A percentile compares a stretch with the other conserved stretches of the same genome.
Conservation (phyloP, 2,113 vertebrate species). For the Ivindomyrus marchei region DNA sequence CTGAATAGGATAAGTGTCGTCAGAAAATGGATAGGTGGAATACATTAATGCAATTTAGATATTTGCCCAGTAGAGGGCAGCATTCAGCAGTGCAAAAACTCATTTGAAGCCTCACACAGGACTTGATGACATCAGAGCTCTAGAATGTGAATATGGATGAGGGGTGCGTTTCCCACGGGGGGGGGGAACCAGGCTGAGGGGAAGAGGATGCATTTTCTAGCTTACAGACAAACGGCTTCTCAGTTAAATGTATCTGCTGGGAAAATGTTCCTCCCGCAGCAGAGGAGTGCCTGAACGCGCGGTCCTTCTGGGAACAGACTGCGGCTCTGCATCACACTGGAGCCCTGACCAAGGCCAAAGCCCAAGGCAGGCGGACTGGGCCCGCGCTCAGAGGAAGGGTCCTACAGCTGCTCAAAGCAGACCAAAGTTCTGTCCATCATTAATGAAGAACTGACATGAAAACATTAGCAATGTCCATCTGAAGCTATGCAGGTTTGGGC, state of each 20-base stretch:
- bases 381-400: background rate
- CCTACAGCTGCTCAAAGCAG: background rate
- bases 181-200: background rate
- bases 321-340: background rate
- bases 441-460: background rate
- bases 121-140: constrained; percentile 11
- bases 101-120: background rate
- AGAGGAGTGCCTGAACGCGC: constrained; percentile 49
- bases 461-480: background rate
- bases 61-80: constrained; percentile 48
- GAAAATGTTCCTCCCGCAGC: constrained; percentile 57
- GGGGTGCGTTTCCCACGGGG: constrained; percentile 17
- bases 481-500: background rate
- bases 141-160: constrained; percentile 21
- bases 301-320: constrained; percentile 14
- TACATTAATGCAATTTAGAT: background rate
- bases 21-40: background rate
- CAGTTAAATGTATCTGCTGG: constrained; percentile 55
- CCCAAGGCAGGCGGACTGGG: background rate
- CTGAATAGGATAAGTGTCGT: background rate
- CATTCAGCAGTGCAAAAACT: constrained; percentile 8
- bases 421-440: background rate
- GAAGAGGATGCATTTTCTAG: constrained; percentile 24
- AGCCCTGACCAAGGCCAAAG: background rate
- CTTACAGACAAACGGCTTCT: constrained; percentile 46